Base-by-base conservation (phyloP, 2,888 invertebrate genomes). In the Lochmaea capreae region DNA sequence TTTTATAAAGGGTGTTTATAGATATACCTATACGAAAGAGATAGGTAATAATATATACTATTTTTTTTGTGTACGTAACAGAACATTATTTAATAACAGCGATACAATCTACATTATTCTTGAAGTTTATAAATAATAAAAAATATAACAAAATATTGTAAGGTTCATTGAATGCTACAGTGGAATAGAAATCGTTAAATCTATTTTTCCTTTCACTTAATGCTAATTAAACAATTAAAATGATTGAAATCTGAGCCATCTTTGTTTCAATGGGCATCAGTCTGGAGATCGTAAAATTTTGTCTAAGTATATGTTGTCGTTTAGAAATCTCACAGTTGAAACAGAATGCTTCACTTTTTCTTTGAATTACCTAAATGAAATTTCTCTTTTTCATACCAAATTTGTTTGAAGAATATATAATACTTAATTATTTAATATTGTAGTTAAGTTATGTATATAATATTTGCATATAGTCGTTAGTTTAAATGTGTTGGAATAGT, bases 161-260 rank as follows among this genome's bases (percentile, higher is more conserved):
- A 46, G 46, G 46, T 46, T 46, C 46, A 46, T 46, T 46, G 46
- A 46, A 12, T 46, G 46, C 11, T 46, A 1, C 11, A 10, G 46
- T 11, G 12, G 46, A 46, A 46, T 46, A 46, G 46, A 46, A 46
- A 46, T 46, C 12, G 46, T 46, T 4, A 46, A n/a, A 11, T 46
- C 46, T 11, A 12, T 12, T 46, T 46, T 11, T 46, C 46, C 46
- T 46, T 46, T 46, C 46, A 46, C 46, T 46, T 46, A 46, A 46
- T 11, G 12, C 46, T 43, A 43, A 46, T 14, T 46, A 46, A 46
- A 46, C 12, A 46, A 46, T 46, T 46, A 12, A 46, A 14, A 10
- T 46, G 11, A 54, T 54, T 42, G 66, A 54, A 33, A 65, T 46
- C 67, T 46, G 57, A 58, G 67, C 49, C 62, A 62, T 39, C 54